Conservation (phyloP, 2,888 invertebrate species). For the Halictus quadricinctus region DNA sequence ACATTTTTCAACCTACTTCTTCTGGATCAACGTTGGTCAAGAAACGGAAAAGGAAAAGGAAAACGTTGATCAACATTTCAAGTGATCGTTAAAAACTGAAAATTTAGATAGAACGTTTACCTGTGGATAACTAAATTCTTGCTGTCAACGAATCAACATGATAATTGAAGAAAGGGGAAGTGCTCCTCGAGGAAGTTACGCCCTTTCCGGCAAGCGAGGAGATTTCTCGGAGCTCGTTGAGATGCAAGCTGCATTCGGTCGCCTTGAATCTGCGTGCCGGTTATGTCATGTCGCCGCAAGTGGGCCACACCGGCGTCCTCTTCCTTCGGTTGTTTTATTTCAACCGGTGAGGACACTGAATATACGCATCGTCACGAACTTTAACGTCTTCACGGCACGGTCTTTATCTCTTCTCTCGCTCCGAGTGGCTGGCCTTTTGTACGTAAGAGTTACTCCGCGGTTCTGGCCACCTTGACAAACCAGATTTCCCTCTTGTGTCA, state of each 20-base stretch:
- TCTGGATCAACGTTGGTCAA: too few species aligned
- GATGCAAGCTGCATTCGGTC: constrained; percentile 55
- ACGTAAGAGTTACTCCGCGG: constrained; percentile 41
- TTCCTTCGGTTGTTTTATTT: constrained; percentile 44
- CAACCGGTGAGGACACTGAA: constrained; percentile 23
- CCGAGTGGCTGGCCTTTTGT: constrained; percentile 28
- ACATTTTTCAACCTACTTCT: too few species aligned
- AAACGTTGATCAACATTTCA: too few species aligned
- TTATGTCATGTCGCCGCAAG: constrained; percentile 72
- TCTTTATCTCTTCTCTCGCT: constrained; percentile 51
- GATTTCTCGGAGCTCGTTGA: constrained; percentile 43
- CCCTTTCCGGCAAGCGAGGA: constrained; percentile 14
- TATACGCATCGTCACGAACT: constrained; percentile 37
- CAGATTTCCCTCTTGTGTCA: constrained; percentile 54
- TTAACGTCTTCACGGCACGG: constrained; percentile 18
- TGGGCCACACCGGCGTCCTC: constrained; percentile 64
- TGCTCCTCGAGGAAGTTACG: constrained; percentile 5
- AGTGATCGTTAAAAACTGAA: too few species aligned
- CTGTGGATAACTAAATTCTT: background rate
- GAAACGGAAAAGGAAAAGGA: too few species aligned
- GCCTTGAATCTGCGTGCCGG: constrained; percentile 47
- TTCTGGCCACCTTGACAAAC: constrained; percentile 49
- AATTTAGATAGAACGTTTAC: too few species aligned
- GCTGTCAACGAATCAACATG: background rate
- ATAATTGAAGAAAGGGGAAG: background rate